These are phyloP conservation scores for Allobates femoralis DNA, from an alignment of 2,797 vertebrate genomes.

Conservation along the genomic window DNA sequence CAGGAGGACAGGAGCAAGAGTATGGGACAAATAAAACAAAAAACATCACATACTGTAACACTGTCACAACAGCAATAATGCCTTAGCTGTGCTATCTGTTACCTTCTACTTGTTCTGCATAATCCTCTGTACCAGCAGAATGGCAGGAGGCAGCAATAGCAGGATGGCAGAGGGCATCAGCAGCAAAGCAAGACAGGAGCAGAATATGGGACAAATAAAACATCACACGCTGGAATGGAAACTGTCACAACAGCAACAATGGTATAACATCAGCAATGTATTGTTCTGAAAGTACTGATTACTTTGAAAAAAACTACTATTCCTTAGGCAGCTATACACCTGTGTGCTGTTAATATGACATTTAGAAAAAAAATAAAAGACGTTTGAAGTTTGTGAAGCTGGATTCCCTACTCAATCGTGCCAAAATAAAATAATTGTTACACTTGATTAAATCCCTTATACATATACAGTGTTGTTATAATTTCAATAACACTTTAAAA, in stretches of 20 bases:
- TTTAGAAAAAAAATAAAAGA: too few species aligned
- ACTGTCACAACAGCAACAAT: background rate
- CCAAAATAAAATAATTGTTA: too few species aligned
- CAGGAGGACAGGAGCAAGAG: background rate
- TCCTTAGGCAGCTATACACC: background rate
- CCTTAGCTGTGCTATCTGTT: too few species aligned
- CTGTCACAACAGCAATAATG: too few species aligned
- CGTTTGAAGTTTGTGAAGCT: too few species aligned
- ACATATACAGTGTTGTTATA: too few species aligned
- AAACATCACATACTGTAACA: too few species aligned
- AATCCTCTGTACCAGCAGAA: conserved; percentile 47
- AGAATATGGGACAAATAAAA: background rate
- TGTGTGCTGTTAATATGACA: too few species aligned
- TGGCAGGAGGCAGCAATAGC: conserved; percentile 28
- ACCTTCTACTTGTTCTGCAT: conserved; percentile 60
- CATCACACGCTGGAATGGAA: background rate
- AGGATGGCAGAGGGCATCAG: conserved; percentile 10
- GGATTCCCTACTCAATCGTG: too few species aligned
- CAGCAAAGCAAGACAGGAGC: background rate
- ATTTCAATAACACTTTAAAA: too few species aligned
- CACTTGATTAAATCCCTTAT: too few species aligned
- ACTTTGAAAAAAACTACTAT: background rate
- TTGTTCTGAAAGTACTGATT: background rate
- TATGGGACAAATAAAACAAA: background rate
- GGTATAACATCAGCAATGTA: background rate